Conservation (phyloP, 2,888 invertebrate species). For the Pristionchus entomophagus region DNA sequence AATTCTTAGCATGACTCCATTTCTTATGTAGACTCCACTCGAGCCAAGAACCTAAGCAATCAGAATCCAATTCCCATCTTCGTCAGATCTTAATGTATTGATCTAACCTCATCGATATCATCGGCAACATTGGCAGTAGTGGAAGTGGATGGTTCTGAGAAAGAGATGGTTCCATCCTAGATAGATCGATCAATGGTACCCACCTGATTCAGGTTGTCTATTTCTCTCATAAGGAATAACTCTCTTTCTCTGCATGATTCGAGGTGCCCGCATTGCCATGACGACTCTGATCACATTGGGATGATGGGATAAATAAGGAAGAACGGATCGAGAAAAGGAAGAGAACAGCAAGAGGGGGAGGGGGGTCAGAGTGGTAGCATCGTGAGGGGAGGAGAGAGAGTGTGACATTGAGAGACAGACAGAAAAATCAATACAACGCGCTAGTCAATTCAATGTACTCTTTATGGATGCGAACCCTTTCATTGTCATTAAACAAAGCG, state of each 20-base stretch:
- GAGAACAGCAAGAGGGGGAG: neutral
- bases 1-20: conserved; percentile 46
- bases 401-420: conserved; percentile 2
- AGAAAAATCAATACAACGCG: conserved; percentile 37
- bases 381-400: conserved; percentile 10
- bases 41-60: conserved; percentile 19
- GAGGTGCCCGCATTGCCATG: conserved; percentile 36
- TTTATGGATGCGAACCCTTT: neutral
- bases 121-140: neutral
- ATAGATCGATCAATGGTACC: neutral
- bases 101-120: conserved; percentile 41
- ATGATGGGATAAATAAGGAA: neutral
- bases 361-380: neutral
- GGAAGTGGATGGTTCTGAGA: neutral
- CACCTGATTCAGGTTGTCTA: neutral
- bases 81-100: neutral
- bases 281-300: neutral
- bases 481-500: neutral
- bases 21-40: conserved; percentile 35
- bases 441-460: conserved; percentile 5
- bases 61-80: neutral
- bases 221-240: neutral
- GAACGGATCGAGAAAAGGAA: neutral
- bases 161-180: neutral
- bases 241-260: conserved; percentile 36